Percentiles rank a stretch among this genome's conserved stretches.
Conservation (phyloP, 2,113 vertebrate genomes). For the Apodemus speciosus region DNA sequence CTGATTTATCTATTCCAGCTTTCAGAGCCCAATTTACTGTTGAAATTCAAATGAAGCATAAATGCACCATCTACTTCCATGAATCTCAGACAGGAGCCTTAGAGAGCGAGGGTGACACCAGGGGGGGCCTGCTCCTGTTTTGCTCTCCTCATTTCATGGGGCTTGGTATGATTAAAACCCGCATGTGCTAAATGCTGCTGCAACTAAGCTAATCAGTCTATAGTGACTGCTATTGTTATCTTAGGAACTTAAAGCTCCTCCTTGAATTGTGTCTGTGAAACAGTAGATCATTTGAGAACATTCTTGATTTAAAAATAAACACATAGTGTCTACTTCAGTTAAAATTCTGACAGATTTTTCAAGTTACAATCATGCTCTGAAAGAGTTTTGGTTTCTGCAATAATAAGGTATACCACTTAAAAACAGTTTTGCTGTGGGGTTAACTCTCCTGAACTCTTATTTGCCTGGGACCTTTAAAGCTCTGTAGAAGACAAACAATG, state of each 20-base stretch:
- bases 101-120: background rate
- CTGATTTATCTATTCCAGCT: slow-evolving; percentile 27
- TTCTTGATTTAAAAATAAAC: slow-evolving; percentile 51
- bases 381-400: slow-evolving; percentile 24
- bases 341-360: slow-evolving; percentile 54
- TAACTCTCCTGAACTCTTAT: background rate
- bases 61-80: background rate
- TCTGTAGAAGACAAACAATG: background rate
- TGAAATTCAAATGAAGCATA: slow-evolving; percentile 67
- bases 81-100: background rate
- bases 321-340: slow-evolving; percentile 21
- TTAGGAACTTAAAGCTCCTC: background rate
- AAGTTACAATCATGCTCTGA: slow-evolving; percentile 36
- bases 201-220: background rate
- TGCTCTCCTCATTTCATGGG: background rate
- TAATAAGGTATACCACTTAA: slow-evolving; percentile 1
- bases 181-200: background rate
- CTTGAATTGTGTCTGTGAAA: background rate
- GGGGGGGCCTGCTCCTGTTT: background rate
- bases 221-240: background rate
- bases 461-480: background rate
- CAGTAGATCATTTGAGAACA: slow-evolving; percentile 10
- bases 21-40: slow-evolving; percentile 24
- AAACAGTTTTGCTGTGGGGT: background rate
- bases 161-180: slow-evolving; percentile 28